Base-by-base conservation (phyloP, 2,797 vertebrate genomes). In the Stomatorhinus walkeri region DNA sequence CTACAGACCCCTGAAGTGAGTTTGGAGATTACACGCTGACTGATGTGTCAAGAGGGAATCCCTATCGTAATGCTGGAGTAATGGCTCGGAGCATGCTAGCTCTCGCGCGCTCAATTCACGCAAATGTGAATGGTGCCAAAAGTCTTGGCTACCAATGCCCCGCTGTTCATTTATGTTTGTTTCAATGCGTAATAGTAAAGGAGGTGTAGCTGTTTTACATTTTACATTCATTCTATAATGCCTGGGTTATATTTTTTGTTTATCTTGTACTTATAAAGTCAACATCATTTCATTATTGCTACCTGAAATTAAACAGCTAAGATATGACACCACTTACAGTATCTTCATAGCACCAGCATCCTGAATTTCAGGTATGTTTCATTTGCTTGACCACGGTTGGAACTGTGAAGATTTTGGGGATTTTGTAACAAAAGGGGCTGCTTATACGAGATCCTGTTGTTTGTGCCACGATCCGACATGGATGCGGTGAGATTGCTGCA, bases 1-100 rank as follows among this genome's bases (percentile, higher is more conserved):
- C 51, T 83, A 16, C 22, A 76, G 87, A 43, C 8, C 72, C 88
- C 51, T 16, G 19, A 46, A 56, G 76, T 83, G 28, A 88, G 76
- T 40, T 81, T 56, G 19, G 88, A 54, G 88, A 88, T 81, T 88
- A 56, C 48, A 59, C 76, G 68, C 51, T 56, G 51, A 36, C 68
- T 76, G 46, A 87, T 46, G 87, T 88, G 88, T 56, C 19, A 87
- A 64, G 72, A 24, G 72, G 72, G 51, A 40, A 54, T 88, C 51
- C 88, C 68, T 88, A 19, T 22, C 64, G 52, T 88, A 88, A 88
- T 24, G 51, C 76, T 32, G 14, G 19, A 52, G 49, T 88, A 79
- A 40, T 54, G 52, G 76, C 72, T 22, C 3, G 16, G 12, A 76
- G 79, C 48, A 81, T 16, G 14, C 52, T 24, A 28, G 16, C 64